phyloP scores from a whole-genome alignment of 2,888 invertebrate genomes.

The Tachina fera region DNA sequence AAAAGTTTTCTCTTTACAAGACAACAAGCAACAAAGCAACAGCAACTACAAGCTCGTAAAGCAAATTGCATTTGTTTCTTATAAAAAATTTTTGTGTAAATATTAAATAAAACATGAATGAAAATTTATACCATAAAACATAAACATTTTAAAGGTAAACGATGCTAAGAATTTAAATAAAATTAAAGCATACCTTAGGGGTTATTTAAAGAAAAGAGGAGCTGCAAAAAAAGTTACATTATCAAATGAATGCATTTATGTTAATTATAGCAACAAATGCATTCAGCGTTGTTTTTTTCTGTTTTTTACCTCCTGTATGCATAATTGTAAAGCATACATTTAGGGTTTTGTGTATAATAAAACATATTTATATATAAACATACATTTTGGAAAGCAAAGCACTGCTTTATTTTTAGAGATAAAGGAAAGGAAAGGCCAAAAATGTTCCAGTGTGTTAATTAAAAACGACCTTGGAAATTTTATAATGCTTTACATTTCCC shows the following conservation, averaged over 20 bases:
- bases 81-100: slow-evolving; percentile 2
- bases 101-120: background rate
- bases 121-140: background rate
- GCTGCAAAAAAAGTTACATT: background rate
- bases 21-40: background rate
- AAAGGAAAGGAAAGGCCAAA: background rate
- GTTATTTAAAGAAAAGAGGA: background rate
- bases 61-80: background rate
- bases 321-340: slow-evolving; percentile 28
- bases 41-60: slow-evolving; percentile 28
- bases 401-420: background rate
- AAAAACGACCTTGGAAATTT: slow-evolving; percentile 7
- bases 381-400: background rate
- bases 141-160: slow-evolving; percentile 5
- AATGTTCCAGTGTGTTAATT: background rate
- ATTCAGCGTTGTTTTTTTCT: background rate
- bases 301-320: background rate
- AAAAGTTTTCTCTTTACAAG: slow-evolving; percentile 23
- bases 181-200: slow-evolving; percentile 37
- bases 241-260: slow-evolving; percentile 1
- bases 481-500: background rate
- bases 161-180: slow-evolving; percentile 2
- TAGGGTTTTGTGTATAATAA: background rate
- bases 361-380: background rate
- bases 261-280: background rate